Base-by-base conservation (phyloP, 2,888 invertebrate species). In the Azorinus chamasolen region DNA sequence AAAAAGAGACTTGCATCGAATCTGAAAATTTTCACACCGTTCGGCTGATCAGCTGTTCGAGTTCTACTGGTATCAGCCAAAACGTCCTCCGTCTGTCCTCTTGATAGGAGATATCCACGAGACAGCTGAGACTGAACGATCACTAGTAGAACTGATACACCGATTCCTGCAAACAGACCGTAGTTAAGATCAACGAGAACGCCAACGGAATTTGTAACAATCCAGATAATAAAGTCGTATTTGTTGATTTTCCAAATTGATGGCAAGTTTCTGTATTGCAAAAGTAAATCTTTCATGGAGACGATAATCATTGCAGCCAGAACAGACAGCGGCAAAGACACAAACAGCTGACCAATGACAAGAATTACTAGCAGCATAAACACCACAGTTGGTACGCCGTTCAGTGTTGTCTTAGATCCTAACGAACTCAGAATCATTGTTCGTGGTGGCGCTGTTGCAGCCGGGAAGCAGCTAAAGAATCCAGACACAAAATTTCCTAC, bases 161-260 rank as follows among this genome's bases (percentile, higher is more conserved):
- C 84, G 2, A 89, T 72, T 1, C 91, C 91, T 10, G 84, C 79
- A 12, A 85, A 70, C 2, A 91, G 76, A 1, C 90, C 91, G 46
- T 87, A 68, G 54, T 85, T 83, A 43, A 91, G 80, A 68, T 89
- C 88, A 2, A 86, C 74, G 4, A 91, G 54, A 6, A 88, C 77
- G 0, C 84, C 76, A 18, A 83, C 59, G 1, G 79, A 27, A 51
- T 83, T 88, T 1, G 90, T 90, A 14, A 84, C 55, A 0, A 90
- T 37, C 90, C 91, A 91, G 16, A 88, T 87, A 8, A 95, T 85
- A 0, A 96, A 97, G 90, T 98, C 97, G 87, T 96, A 93, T 87
- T 95, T 95, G 82, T 96, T 97, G 22, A 96, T 93, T 84, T 94
- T 95, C 96, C 96, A 97, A 83, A 96, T 95, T 82, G 94, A 94